Percentiles rank a stretch among this genome's conserved stretches.
phyloP scores from a whole-genome alignment of 1,140 invertebrate genomes.

The Papilio polytes region DNA sequence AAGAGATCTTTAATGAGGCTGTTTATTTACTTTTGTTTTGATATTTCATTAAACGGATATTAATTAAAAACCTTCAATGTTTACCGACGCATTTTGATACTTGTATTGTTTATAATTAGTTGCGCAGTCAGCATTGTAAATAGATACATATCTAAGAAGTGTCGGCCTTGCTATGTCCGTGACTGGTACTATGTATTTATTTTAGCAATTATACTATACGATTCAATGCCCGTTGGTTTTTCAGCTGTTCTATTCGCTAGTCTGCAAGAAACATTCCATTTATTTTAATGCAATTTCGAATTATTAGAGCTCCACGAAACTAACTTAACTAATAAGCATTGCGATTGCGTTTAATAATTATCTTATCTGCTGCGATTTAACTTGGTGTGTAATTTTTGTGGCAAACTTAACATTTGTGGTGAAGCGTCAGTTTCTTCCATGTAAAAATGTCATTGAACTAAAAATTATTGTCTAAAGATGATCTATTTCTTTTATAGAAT shows the following conservation, averaged over 20 bases:
- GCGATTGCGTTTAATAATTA: background rate
- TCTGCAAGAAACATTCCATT: background rate
- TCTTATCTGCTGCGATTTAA: background rate
- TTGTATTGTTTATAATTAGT: constrained; percentile 1
- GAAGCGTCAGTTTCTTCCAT: background rate
- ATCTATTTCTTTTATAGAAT: background rate
- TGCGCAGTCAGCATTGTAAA: constrained; percentile 39
- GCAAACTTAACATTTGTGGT: background rate
- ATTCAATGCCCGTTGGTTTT: constrained; percentile 10
- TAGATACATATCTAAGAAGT: constrained; percentile 54
- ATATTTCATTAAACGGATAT: background rate
- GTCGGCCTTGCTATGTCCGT: constrained; percentile 48
- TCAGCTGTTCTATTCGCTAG: background rate
- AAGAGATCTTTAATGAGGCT: background rate
- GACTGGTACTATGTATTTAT: constrained; percentile 43
- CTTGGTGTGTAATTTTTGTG: background rate
- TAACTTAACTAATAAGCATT: background rate
- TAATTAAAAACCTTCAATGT: background rate
- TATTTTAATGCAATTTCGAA: background rate
- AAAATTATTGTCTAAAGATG: background rate
- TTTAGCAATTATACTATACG: constrained; percentile 31
- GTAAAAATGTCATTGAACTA: background rate
- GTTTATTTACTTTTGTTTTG: background rate
- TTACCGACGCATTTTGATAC: constrained; percentile 13
- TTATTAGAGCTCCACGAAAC: background rate